Evolutionary conservation across 2,797 vertebrate species (phyloP), one percentile per base, ranked within the genome.

Genomic region (Anabas testudineus): DNA sequence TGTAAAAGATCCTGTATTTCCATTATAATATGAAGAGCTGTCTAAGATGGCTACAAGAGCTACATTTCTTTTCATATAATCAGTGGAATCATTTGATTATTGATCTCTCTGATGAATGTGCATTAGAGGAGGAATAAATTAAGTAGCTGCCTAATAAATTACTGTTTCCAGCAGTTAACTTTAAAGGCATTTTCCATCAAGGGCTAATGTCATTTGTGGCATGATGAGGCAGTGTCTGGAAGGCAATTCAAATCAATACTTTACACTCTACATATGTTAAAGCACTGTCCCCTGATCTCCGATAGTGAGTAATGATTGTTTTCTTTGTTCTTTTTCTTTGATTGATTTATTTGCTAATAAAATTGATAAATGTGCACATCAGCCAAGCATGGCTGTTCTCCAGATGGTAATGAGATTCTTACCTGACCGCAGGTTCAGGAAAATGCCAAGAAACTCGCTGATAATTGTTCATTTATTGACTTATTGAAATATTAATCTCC

Each of bases 161-260:
- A 89, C 80, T 60, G 83, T 90, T 92, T 90, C 72, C 78, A 80
- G 85, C 80, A 76, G 85, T 92, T 92, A 88, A 86, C 79, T 92
- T 83, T 85, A 87, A 89, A 91, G 83, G 74, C 86, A 83, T 91
- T 91, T 90, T 92, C 84, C 90, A 89, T 91, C 91, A 87, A 81
- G 81, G 73, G 67, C 82, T 87, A 82, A 85, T 89, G 80, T 81
- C 66, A 60, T 91, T 89, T 85, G 82, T 86, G 72, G 78, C 63
- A 79, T 86, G 85, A 91, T 90, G 87, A 89, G 83, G 79, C 83
- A 84, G 76, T 81, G 87, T 90, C 85, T 88, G 79, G 70, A 76
- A 83, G 83, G 81, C 71, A 83, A 73, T 76, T 80, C 65, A 66
- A 84, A 93, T 93, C 90, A 90, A 91, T 92, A 91, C 42, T 57